Evolutionary conservation across 2,113 vertebrate species (phyloP).

Genomic region (Geococcyx californianus): DNA sequence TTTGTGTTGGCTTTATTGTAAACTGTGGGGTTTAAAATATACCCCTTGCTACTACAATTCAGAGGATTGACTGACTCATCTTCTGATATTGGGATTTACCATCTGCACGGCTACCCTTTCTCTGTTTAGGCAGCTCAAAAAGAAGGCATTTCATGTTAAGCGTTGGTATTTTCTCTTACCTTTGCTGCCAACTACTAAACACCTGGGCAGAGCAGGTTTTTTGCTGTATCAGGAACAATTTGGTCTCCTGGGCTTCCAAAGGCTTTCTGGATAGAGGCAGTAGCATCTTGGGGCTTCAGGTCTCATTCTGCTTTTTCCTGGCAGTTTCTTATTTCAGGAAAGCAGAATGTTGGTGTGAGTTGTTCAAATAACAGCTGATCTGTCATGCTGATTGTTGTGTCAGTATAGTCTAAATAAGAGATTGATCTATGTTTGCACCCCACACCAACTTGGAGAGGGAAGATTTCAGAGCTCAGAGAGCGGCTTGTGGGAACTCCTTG

Average conservation of each 20-base stretch:
- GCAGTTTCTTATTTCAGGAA: not conserved
- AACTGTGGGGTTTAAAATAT: not conserved
- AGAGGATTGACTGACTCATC: not conserved
- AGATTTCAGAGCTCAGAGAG: not conserved
- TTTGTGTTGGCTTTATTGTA: not conserved
- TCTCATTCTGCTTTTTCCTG: not conserved
- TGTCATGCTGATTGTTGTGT: not conserved
- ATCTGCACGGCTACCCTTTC: not conserved
- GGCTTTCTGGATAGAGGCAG: not conserved
- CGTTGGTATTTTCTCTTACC: not conserved
- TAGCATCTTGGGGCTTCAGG: not conserved
- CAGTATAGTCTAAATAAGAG: not conserved
- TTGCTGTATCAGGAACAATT: not conserved
- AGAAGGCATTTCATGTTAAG: not conserved
- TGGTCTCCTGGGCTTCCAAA: not conserved
- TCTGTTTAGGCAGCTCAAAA: not conserved
- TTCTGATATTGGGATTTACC: not conserved
- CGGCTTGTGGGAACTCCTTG: not conserved
- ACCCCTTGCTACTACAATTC: not conserved
- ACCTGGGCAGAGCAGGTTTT: not conserved
- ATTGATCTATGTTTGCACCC: not conserved
- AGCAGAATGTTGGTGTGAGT: not conserved
- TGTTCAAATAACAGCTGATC: not conserved
- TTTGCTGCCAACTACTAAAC: not conserved
- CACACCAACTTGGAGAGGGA: not conserved